Base-by-base conservation (phyloP, 2,797 vertebrate genomes). In the Oceanodroma leucorhoa region DNA sequence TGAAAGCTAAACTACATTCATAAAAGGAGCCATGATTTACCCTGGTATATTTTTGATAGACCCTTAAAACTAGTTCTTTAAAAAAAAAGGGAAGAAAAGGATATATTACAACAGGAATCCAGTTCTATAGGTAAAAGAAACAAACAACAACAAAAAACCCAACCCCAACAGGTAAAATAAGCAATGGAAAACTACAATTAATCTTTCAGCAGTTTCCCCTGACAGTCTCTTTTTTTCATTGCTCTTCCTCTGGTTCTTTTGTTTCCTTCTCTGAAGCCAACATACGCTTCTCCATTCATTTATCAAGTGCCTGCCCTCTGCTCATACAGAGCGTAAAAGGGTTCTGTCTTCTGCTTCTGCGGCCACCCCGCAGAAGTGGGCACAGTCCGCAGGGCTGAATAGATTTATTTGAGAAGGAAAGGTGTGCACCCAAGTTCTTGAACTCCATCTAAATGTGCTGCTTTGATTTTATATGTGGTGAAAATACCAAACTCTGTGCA, bases 301-400 rank as follows among this genome's bases (percentile, higher is more conserved):
- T 95, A 97, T 98, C 97, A 98, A 96, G 54, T 72, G 65, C 73
- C 94, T 97, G 89, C 88, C 93, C 90, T 95, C 96, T 97, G 95
- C 96, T 91, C 65, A 93, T 80, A 93, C 82, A 95, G 90, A 96
- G 36, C 81, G 41, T 83, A 97, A 96, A 89, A 90, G 41, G 83
- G 65, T 86, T 95, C 87, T 94, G 79, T 85, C 89, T 97, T 97
- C 87, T 96, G 71, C 79, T 97, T 97, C 92, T 97, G 95, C 36
- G 76, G 77, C 94, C 95, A 93, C 95, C 98, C 36, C 36, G 36
- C 36, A 36, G 36, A 36, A 98, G 98, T 95, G 89, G 97, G 89
- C 87, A 97, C 79, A 95, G 81, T 95, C 91, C 89, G 55, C 53
- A 79, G 83, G 92, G 94, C 73, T 92, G 86, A 95, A 95, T 43